Evolutionary conservation across 2,797 vertebrate species (phyloP), one percentile per base, ranked within the genome.

Genomic region (Hoplostethus atlanticus): DNA sequence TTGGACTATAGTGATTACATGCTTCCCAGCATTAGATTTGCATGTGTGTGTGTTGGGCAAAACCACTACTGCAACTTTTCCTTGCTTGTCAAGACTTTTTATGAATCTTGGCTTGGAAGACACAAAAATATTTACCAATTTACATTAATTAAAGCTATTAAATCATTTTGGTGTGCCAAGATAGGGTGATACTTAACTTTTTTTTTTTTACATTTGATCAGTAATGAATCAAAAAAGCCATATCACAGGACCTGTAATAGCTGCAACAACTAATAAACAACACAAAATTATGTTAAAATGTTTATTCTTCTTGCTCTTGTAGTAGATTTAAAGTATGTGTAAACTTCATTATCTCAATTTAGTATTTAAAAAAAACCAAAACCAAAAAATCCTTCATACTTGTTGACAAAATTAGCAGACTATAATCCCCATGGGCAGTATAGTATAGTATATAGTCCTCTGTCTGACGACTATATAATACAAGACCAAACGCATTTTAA

Each of bases 251-350:
- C 4, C 28, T 54, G 11, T 31, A 40, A 59, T 8, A 48, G 36
- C 21, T 61, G n/a, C 10, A 70, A 80, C 67, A n/a, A 84, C 15
- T 6, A 56, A 42, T 21, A 69, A 54, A 77, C 56, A 51, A 71
- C 58, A 85, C 51, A 56, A 85, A 73, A 40, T 66, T 64, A 30
- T 69, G 78, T 87, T 88, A 80, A 90, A 93, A 81, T 60, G 77
- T 94, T 93, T 94, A 92, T 92, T 94, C 87, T 78, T 82, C 87
- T 78, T 82, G 61, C 61, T 83, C 48, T 63, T 71, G 36, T 31
- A 17, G 28, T 69, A 66, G 6, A 15, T 63, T 85, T 50, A 10
- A 64, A 67, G 66, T 85, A 76, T 64, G 76, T 85, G 74, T 85
- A 84, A 87, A 91, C 83, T 68, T 62, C 3, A 47, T 38, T n/a